Evolutionary conservation across 37 sponge, comb jelly and placozoan species (phyloP).

Genomic region (Mnemiopsis leidyi): DNA sequence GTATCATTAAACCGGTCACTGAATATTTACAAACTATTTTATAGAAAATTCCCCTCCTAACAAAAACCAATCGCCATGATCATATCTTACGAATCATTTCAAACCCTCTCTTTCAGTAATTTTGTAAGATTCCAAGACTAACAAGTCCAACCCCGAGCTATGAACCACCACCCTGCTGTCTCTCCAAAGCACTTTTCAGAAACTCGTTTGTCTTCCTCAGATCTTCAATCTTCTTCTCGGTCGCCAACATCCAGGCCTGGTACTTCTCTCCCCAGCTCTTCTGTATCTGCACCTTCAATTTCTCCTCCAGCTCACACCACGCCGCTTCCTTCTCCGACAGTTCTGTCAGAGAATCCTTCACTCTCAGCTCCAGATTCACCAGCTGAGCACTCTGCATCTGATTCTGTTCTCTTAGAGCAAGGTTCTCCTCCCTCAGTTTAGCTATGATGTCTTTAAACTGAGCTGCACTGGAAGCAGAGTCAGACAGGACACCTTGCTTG

Average conservation of each 20-base stretch:
- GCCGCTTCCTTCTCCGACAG: constrained; percentile 54
- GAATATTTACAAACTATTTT: too few species aligned
- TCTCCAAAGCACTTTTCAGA: constrained; percentile 22
- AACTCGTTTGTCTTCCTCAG: constrained; percentile 57
- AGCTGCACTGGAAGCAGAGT: background rate
- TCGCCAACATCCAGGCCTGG: constrained; percentile 62
- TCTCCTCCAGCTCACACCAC: constrained; percentile 58
- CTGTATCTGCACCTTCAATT: constrained; percentile 20
- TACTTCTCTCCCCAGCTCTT: constrained; percentile 59
- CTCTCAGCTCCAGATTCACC: background rate
- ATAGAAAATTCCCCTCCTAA: too few species aligned
- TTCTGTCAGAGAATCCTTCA: constrained; percentile 39
- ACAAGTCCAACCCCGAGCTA: too few species aligned
- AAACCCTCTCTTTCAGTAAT: too few species aligned
- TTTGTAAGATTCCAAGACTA: too few species aligned
- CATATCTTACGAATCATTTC: too few species aligned
- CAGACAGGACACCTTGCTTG: background rate
- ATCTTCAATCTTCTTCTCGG: constrained; percentile 58
- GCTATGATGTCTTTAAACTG: background rate
- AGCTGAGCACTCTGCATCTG: constrained; percentile 10
- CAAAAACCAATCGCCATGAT: too few species aligned
- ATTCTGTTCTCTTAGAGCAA: constrained; percentile 8
- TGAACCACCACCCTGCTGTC: background rate
- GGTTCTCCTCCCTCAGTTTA: constrained; percentile 8
- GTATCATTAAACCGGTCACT: too few species aligned